Evolutionary conservation across 2,797 vertebrate genomes (phyloP).

Genomic region (Labeo calbasu): DNA sequence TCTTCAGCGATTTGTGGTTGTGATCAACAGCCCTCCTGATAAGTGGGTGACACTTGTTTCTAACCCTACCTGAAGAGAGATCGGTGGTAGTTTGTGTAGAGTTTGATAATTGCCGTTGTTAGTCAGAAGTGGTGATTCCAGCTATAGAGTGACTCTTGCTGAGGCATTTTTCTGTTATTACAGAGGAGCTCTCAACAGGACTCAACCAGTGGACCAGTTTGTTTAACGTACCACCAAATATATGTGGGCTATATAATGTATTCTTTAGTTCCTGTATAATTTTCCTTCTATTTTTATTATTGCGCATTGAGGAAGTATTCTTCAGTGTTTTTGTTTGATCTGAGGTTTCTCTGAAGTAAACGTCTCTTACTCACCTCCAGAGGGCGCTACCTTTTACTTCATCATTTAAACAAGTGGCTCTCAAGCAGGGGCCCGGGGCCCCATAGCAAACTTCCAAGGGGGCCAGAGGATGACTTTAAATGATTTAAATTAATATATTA

Average conservation of each 20-base stretch:
- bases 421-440: background rate
- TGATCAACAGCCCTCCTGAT: slow-evolving; percentile 90
- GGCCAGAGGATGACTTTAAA: background rate
- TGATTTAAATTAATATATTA: background rate
- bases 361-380: background rate
- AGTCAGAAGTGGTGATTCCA: slow-evolving; percentile 81
- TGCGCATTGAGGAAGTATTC: background rate
- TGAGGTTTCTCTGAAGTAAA: background rate
- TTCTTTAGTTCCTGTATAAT: background rate
- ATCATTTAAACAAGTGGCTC: background rate
- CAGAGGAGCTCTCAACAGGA: slow-evolving; percentile 20
- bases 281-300: background rate
- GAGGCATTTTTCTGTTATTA: slow-evolving; percentile 57
- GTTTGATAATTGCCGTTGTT: slow-evolving; percentile 98
- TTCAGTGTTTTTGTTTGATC: background rate
- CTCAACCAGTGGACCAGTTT: slow-evolving; percentile 24
- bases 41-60: slow-evolving; percentile 89
- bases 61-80: slow-evolving; percentile 84
- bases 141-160: slow-evolving; percentile 84
- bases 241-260: background rate
- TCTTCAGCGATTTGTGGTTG: slow-evolving; percentile 80
- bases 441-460: background rate
- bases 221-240: slow-evolving; percentile 28
- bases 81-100: slow-evolving; percentile 94
- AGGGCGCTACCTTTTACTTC: background rate